Evolutionary conservation across 1,140 invertebrate species (phyloP).

Genomic region (Asobara japonica): DNA sequence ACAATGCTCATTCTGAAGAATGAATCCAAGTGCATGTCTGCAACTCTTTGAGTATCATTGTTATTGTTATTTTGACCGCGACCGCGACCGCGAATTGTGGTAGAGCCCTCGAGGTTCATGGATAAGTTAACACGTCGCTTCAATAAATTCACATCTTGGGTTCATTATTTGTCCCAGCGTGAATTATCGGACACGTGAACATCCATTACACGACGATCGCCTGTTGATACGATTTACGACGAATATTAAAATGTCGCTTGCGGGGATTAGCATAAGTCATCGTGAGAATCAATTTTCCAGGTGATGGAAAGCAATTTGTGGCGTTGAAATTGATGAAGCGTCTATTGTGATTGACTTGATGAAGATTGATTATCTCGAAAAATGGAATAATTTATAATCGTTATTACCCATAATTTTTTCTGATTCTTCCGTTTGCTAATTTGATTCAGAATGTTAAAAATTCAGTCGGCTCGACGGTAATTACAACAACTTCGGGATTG

Average conservation of each 20-base stretch:
- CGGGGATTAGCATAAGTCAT: not conserved
- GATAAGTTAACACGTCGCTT: constrained; percentile 1
- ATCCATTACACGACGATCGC: not conserved
- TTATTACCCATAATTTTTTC: no score
- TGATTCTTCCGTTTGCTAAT: no score
- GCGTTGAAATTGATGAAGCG: not conserved
- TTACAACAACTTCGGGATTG: no score
- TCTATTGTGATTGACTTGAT: not conserved
- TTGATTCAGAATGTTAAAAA: no score
- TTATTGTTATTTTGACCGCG: no score
- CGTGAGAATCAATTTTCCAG: constrained; percentile 10
- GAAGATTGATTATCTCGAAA: no score
- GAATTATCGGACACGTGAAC: not conserved
- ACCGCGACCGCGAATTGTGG: constrained; percentile 10
- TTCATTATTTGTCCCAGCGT: not conserved
- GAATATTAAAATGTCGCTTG: not conserved
- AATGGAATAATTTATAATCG: no score
- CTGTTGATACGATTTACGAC: not conserved
- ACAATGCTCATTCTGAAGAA: no score
- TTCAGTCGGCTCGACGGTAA: no score
- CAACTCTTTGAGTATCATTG: no score
- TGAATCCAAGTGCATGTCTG: no score
- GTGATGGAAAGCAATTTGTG: not conserved
- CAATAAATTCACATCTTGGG: not conserved
- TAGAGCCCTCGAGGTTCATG: not conserved